Percentiles rank a stretch among this genome's conserved stretches.
Conservation (phyloP, 2,113 vertebrate genomes). For the Rhineura floridana region DNA sequence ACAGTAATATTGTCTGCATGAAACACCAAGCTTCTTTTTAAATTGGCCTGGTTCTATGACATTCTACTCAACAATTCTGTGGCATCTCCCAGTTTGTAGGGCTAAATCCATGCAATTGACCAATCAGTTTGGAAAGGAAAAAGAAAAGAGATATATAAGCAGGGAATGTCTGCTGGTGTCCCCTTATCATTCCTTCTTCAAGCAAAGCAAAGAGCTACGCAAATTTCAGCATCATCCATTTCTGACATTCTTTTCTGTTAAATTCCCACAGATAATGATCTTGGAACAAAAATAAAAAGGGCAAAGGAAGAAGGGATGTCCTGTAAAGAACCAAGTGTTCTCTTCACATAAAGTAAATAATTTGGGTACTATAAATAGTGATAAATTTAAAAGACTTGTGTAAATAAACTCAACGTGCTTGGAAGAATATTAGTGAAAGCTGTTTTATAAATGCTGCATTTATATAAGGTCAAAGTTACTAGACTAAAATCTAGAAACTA, state of each 20-base stretch:
- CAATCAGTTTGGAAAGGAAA: constrained; percentile 4
- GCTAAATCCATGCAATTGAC: neutral
- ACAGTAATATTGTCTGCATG: neutral
- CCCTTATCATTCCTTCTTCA: neutral
- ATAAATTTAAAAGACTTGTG: constrained; percentile 61
- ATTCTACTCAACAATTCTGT: neutral
- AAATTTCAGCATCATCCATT: constrained; percentile 44
- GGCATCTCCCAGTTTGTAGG: neutral
- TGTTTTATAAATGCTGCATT: neutral
- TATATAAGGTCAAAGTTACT: neutral
- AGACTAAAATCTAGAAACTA: neutral
- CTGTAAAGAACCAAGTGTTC: constrained; percentile 39
- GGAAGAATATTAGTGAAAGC: constrained; percentile 8
- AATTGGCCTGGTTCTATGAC: neutral
- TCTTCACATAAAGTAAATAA: constrained; percentile 60
- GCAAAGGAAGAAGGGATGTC: constrained; percentile 44
- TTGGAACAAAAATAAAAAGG: constrained; percentile 39
- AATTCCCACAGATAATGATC: constrained; percentile 44
- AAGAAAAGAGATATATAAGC: constrained; percentile 10
- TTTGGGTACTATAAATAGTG: constrained; percentile 63
- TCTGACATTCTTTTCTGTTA: constrained; percentile 50
- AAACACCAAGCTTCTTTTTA: neutral
- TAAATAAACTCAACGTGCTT: constrained; percentile 47
- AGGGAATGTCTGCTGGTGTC: constrained; percentile 7
- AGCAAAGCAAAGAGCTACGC: constrained; percentile 25